Evolutionary conservation across 2,888 invertebrate genomes (phyloP).

Genomic region (Dichetophora obliterata): DNA sequence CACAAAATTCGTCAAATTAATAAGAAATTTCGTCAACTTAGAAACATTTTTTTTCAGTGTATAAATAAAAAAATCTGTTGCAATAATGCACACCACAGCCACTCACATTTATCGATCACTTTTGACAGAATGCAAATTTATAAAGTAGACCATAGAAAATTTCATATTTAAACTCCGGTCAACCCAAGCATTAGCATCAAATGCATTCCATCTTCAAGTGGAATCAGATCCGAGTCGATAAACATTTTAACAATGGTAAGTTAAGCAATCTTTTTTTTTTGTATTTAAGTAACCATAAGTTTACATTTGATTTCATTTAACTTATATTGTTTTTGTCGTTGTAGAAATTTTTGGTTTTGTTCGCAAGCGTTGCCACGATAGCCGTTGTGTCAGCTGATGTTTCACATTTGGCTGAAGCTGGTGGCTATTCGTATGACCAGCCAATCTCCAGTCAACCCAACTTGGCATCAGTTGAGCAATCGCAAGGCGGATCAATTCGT

Average conservation of each 20-base stretch:
- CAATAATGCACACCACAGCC: too few relatives aligned
- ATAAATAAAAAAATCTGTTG: too few relatives aligned
- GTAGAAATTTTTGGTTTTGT: conserved; percentile 31
- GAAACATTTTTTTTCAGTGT: too few relatives aligned
- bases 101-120: too few relatives aligned
- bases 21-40: too few relatives aligned
- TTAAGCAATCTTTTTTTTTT: neutral
- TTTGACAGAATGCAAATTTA: neutral
- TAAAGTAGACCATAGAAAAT: neutral
- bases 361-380: neutral
- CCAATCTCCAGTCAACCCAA: neutral
- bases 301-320: too few relatives aligned
- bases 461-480: too few relatives aligned
- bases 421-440: conserved; percentile 11
- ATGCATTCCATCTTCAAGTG: neutral
- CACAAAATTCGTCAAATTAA: too few relatives aligned
- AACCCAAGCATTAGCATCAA: neutral
- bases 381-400: conserved; percentile 34
- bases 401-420: conserved; percentile 1
- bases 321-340: neutral
- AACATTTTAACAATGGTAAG: conserved; percentile 12
- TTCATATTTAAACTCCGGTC: neutral
- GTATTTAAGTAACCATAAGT: too few relatives aligned
- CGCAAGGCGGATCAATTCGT: too few relatives aligned
- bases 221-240: neutral